Evolutionary conservation across 2,888 invertebrate genomes (phyloP), one percentile per base, ranked within the genome.

Genomic region (Hirtodrosophila cameraria): DNA sequence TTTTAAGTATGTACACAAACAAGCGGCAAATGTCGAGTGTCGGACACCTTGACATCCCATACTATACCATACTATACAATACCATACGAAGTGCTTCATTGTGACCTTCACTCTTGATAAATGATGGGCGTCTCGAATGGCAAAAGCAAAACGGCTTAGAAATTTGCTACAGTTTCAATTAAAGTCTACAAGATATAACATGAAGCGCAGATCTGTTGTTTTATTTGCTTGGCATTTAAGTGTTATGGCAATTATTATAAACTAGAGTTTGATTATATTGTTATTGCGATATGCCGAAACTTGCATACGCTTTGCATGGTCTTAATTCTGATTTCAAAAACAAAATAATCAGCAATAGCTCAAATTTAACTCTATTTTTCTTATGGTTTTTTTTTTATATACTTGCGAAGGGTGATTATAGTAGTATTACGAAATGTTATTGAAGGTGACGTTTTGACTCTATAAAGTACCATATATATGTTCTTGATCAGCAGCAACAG

Each of bases 121-220:
- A 79, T 83, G 78, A 68, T 60, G 49, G 62, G 60, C 59, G 68
- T 13, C 54, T 54, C 69, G 68, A 67, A 67, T 67, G 49, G 30
- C 49, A 31, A 36, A 63, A 39, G 30, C 53, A 31, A 60, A 61
- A 65, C 18, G n/a, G 30, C 11, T 48, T 31, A 59, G 50, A 67
- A 78, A 72, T 77, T 78, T 69, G 83, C 76, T 79, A 79, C 80
- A 79, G 69, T 79, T 83, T 79, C 57, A 59, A 77, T 69, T 69
- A 65, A 55, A 69, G 12, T 38, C 16, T 33, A 41, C 27, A 53
- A 60, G 54, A 30, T 20, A 36, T 13, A 30, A 49, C 39, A 48
- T 46, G 9, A 8, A 27, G 33, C 45, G 2, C 30, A 20, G 15
- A 61, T 13, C 38, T 60, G n/a, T 61, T n/a, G 13, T 42, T 25